Percentiles rank a stretch among this genome's conserved stretches.
Conservation (phyloP, 2,888 invertebrate genomes). For the Ganaspis brasiliensis region DNA sequence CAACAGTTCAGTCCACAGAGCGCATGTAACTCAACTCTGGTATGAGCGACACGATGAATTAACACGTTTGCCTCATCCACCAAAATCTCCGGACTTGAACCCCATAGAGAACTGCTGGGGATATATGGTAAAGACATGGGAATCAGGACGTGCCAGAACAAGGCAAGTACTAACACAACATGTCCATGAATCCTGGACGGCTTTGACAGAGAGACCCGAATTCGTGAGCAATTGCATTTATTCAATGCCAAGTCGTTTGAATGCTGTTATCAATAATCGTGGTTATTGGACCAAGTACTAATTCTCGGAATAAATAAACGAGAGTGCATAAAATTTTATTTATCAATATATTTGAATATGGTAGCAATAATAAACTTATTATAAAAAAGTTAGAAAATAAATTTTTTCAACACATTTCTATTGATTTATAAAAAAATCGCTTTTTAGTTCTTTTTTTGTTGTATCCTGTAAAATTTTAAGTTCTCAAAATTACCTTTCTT, state of each 20-base stretch:
- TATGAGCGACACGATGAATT: constrained; percentile 56
- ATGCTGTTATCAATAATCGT: background rate
- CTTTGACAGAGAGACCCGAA: background rate
- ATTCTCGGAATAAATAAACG: too few species aligned
- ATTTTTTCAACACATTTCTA: too few species aligned
- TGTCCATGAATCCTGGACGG: background rate
- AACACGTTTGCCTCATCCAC: constrained; percentile 52
- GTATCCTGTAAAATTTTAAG: too few species aligned
- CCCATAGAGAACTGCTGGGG: constrained; percentile 64
- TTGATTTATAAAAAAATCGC: too few species aligned
- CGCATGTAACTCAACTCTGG: constrained; percentile 52
- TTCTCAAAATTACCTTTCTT: too few species aligned
- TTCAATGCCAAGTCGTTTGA: background rate
- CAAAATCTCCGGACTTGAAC: constrained; percentile 62
- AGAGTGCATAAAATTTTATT: too few species aligned
- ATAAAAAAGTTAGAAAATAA: too few species aligned
- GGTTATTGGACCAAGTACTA: background rate
- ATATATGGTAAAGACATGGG: constrained; percentile 41
- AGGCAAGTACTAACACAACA: background rate
- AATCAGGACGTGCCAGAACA: background rate
- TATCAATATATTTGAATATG: too few species aligned
- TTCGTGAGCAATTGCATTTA: background rate
- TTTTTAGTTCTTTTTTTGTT: too few species aligned
- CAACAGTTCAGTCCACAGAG: constrained; percentile 58
- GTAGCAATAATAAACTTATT: too few species aligned